phyloP scores from a whole-genome alignment of 2,888 invertebrate genomes.

The Romanomermis culicivorax region DNA sequence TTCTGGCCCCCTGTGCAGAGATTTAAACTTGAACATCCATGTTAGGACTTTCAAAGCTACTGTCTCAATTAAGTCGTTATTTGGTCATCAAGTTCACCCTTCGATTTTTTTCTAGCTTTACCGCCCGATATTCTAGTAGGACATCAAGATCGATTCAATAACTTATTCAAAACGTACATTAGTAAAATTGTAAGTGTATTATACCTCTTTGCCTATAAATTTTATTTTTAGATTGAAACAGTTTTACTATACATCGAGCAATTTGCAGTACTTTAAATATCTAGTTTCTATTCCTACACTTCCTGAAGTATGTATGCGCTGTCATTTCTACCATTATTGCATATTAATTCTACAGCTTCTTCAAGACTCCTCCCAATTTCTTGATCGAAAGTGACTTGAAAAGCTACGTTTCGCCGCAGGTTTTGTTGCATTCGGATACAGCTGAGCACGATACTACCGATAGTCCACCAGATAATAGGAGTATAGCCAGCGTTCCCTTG shows the following conservation, averaged over 20 bases:
- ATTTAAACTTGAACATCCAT: too few species aligned
- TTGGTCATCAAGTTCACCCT: too few species aligned
- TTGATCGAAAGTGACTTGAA: slow-evolving; percentile 70
- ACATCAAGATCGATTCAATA: slow-evolving; percentile 65
- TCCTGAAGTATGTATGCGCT: slow-evolving; percentile 60
- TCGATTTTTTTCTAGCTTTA: slow-evolving; percentile 39
- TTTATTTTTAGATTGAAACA: slow-evolving; percentile 42
- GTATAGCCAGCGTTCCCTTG: slow-evolving; percentile 16
- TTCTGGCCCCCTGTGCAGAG: too few species aligned
- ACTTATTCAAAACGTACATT: slow-evolving; percentile 52
- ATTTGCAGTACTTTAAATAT: slow-evolving; percentile 88
- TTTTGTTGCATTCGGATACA: slow-evolving; percentile 45
- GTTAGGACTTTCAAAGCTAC: too few species aligned
- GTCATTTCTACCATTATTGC: too few species aligned
- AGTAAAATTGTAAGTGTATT: not conserved
- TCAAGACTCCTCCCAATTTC: slow-evolving; percentile 80
- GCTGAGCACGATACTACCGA: slow-evolving; percentile 28
- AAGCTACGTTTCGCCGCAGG: slow-evolving; percentile 80
- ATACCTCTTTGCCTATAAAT: not conserved
- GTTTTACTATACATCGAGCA: slow-evolving; percentile 77
- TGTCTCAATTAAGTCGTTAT: too few species aligned
- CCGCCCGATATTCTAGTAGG: slow-evolving; percentile 73
- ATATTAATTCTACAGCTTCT: too few species aligned
- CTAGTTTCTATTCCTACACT: slow-evolving; percentile 74
- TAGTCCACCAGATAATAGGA: slow-evolving; percentile 20